A percentile compares a stretch with the other conserved stretches of the same genome.
phyloP scores from a whole-genome alignment of 2,113 vertebrate genomes.

The Thinocorus orbignyianus region DNA sequence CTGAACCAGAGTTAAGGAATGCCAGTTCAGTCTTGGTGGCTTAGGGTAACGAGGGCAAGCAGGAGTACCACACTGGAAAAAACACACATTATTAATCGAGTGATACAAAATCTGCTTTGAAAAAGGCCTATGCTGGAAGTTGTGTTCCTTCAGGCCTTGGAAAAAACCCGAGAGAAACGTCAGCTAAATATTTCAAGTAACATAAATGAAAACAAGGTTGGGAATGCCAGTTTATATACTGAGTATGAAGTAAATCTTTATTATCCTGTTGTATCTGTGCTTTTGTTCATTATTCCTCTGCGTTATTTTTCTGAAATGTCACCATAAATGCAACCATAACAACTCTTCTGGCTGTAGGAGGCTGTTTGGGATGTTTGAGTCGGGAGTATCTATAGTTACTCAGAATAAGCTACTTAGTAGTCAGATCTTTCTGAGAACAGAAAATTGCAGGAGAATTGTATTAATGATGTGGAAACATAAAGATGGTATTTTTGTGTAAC shows the following conservation, averaged over 20 bases:
- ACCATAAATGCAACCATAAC: not conserved
- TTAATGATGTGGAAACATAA: not conserved
- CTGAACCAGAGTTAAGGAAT: not conserved
- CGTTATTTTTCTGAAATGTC: slow-evolving; percentile 1
- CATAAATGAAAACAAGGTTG: not conserved
- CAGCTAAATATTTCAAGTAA: not conserved
- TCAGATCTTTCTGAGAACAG: not conserved
- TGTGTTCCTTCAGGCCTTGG: not conserved
- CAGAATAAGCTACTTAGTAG: not conserved
- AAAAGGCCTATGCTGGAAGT: not conserved
- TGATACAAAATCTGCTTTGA: not conserved
- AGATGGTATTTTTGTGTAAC: not conserved
- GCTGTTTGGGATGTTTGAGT: not conserved
- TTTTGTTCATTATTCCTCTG: not conserved
- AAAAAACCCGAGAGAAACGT: not conserved
- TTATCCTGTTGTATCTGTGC: not conserved
- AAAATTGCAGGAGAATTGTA: not conserved
- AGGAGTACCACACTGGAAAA: not conserved
- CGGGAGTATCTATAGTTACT: not conserved
- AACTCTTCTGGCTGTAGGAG: not conserved
- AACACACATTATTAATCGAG: not conserved
- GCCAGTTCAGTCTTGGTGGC: not conserved
- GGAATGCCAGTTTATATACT: not conserved
- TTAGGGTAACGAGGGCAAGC: not conserved
- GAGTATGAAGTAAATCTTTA: not conserved